Base-by-base conservation (phyloP, 1,140 invertebrate genomes). In the Hestina assimilis region DNA sequence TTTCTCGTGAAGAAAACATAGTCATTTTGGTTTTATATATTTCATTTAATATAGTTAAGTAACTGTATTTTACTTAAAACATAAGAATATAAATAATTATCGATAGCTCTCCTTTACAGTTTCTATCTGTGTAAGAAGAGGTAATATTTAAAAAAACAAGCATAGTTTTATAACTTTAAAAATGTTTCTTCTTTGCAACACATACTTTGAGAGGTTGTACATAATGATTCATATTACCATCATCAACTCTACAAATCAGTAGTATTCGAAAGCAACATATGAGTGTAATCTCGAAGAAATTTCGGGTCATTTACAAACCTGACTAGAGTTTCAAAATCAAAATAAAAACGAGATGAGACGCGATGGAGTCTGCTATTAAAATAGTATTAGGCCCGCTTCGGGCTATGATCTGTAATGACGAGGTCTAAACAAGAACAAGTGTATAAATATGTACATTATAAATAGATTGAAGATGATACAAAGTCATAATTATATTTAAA, bases 311-410 rank as follows among this genome's bases (percentile, higher is more conserved):
- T 47, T 40, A 51, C 35, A 40, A 51, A 40, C 21, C 33, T 40
- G 28, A 33, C 12, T 28, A 48, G 29, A 40, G 9, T 19, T 17
- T 11, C 19, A 23, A 48, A 48, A n/a, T n/a, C 28, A 40, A 21
- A 28, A 40, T 24, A 26, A 24, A 43, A 14, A 20, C n/a, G 7
- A n/a, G n/a, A 5, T 14, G 23, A 19, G 20, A 23, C 33, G 19
- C 45, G 51, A 40, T 19, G 48, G 14, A 26, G 20, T 46, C 42
- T 14, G 52, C 70, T 73, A 75, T 75, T 75, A 75, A 75, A 75
- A 71, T 43, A 54, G 31, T 73, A 75, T 75, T 75, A 75, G 61
- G 64, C 33, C 8, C 19, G 67, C 69, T 62, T 40, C 12, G 6
- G 59, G 66, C 47, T 28, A 63, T 57, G 55, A 19, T 47, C 35